Evolutionary conservation across 2,113 vertebrate species (phyloP).

Genomic region (Poeciliopsis turrubarensis): DNA sequence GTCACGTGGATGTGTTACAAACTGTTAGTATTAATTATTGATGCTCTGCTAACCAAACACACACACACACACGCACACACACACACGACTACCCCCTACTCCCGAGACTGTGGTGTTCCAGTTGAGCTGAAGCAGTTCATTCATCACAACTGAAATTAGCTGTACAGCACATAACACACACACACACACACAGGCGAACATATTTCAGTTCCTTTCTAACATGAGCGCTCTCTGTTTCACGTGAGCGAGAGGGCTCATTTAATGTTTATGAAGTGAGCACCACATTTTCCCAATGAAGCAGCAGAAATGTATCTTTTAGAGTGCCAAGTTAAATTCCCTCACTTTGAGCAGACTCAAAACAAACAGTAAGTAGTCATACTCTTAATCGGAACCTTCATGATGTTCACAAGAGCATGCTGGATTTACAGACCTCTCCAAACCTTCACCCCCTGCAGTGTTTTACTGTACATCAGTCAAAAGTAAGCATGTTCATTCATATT

Average conservation of each 20-base stretch:
- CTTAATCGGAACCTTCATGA: not conserved
- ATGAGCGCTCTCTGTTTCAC: not conserved
- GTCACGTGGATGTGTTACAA: conserved; percentile 37
- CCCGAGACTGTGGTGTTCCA: conserved; percentile 32
- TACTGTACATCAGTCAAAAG: conserved; percentile 6
- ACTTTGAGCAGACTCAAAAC: conserved; percentile 12
- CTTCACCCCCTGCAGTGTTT: not conserved
- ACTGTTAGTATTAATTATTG: conserved; percentile 49
- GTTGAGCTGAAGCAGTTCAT: conserved; percentile 44
- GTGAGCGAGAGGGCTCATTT: conserved; percentile 29
- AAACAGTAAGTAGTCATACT: not conserved
- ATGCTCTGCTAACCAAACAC: conserved; percentile 36
- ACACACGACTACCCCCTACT: conserved; percentile 3
- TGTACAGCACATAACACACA: conserved; percentile 4
- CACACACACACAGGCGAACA: conserved; percentile 1
- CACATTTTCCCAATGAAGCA: conserved; percentile 26
- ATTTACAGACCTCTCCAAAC: not conserved
- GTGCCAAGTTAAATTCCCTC: conserved; percentile 4
- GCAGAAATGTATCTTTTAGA: conserved; percentile 16
- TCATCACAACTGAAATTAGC: conserved; percentile 46
- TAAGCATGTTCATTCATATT: conserved; percentile 35
- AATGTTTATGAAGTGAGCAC: conserved; percentile 53
- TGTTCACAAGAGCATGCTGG: not conserved
- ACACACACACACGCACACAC: not conserved
- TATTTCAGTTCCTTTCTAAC: not conserved